A percentile compares a stretch with the other conserved stretches of the same genome.
Conservation (phyloP, 2,888 invertebrate species). For the Drosophila falleni region DNA sequence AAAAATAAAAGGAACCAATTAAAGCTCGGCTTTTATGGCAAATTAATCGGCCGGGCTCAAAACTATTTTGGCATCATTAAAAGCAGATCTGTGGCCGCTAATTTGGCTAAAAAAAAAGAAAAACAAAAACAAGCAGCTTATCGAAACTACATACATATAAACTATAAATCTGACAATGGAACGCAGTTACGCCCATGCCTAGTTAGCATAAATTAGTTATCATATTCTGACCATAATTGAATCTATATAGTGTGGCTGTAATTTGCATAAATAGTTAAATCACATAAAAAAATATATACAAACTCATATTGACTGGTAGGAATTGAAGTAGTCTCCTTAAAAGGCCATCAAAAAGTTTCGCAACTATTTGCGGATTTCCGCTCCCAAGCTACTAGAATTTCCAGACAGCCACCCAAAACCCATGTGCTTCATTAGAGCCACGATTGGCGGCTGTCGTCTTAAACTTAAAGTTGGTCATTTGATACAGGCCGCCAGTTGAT, state of each 20-base stretch:
- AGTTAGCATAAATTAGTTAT: slow-evolving; percentile 36
- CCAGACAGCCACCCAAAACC: slow-evolving; percentile 44
- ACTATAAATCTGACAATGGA: slow-evolving; percentile 22
- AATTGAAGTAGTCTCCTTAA: slow-evolving; percentile 30
- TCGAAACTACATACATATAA: slow-evolving; percentile 21
- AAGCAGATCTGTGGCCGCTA: slow-evolving; percentile 57
- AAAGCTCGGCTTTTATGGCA: slow-evolving; percentile 66
- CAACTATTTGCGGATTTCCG: slow-evolving; percentile 63
- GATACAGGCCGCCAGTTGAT: slow-evolving; percentile 45
- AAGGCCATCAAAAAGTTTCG: slow-evolving; percentile 39
- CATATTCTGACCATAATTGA: slow-evolving; percentile 47
- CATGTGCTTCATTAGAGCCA: slow-evolving; percentile 50
- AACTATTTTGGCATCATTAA: slow-evolving; percentile 60
- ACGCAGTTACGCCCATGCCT: slow-evolving; percentile 49
- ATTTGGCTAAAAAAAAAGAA: slow-evolving; percentile 48
- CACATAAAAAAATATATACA: slow-evolving; percentile 3
- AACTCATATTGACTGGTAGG: slow-evolving; percentile 4
- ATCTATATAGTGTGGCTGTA: slow-evolving; percentile 9
- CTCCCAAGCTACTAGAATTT: slow-evolving; percentile 73
- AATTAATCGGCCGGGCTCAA: slow-evolving; percentile 54
- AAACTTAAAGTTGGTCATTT: slow-evolving; percentile 60
- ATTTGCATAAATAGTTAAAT: slow-evolving; percentile 34
- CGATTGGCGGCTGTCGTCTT: slow-evolving; percentile 50
- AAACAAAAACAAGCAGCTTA: slow-evolving; percentile 44
- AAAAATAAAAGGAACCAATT: slow-evolving; percentile 36